phyloP scores from a whole-genome alignment of 2,797 vertebrate genomes.

The Arnoldichthys spilopterus region DNA sequence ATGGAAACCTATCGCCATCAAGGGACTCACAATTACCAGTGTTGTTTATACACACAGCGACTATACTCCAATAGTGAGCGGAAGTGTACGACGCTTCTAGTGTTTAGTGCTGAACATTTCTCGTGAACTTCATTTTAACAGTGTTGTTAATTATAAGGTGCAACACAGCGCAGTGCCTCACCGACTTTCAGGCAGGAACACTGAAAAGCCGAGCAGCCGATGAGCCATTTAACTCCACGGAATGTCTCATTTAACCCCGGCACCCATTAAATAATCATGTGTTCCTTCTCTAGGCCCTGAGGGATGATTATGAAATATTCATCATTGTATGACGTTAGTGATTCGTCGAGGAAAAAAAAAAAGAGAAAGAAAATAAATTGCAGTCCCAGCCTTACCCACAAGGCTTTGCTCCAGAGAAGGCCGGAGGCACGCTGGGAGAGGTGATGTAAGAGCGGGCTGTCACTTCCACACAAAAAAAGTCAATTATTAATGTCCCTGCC shows the following conservation, averaged over 20 bases:
- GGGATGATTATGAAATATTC: constrained; percentile 59
- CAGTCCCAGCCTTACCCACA: constrained; percentile 15
- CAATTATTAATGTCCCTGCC: constrained; percentile 47
- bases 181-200: constrained; percentile 36
- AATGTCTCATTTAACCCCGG: constrained; percentile 54
- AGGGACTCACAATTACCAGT: constrained; percentile 22
- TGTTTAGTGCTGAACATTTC: neutral
- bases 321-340: constrained; percentile 23
- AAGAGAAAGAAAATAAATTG: neutral
- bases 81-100: neutral
- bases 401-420: neutral
- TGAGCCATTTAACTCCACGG: constrained; percentile 45
- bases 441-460: constrained; percentile 44
- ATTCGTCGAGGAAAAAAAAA: constrained; percentile 17
- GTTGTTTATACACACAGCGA: constrained; percentile 35
- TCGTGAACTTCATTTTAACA: neutral
- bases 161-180: constrained; percentile 16
- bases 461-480: constrained; percentile 15
- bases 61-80: constrained; percentile 22
- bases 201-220: constrained; percentile 26
- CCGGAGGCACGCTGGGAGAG: neutral
- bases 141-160: constrained; percentile 16
- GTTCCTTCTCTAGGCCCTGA: constrained; percentile 35
- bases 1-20: constrained; percentile 30
- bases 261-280: constrained; percentile 58